phyloP scores from a whole-genome alignment of 2,888 invertebrate genomes.

The Branchinecta sandiegonensis region DNA sequence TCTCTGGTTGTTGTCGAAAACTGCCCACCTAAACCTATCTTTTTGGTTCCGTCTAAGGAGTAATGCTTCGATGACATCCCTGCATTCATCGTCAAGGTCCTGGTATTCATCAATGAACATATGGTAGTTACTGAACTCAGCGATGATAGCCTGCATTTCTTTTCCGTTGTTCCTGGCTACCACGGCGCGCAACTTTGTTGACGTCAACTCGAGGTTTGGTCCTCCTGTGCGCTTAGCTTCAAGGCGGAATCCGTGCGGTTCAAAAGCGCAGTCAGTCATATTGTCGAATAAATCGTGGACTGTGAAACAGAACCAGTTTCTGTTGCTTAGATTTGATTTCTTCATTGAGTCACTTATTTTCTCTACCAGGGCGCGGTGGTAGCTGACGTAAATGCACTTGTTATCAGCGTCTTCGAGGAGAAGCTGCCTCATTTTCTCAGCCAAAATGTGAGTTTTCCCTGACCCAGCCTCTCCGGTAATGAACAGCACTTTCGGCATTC shows the following conservation, averaged over 20 bases:
- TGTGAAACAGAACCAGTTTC: too few relatives aligned
- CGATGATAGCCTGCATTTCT: background rate
- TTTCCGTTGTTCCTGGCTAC: background rate
- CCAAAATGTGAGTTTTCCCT: background rate
- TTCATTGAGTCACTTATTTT: too few relatives aligned
- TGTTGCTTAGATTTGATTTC: too few relatives aligned
- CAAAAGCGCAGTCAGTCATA: too few relatives aligned
- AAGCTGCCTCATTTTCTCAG: conserved; percentile 1
- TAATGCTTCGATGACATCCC: background rate
- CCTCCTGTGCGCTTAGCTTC: too few relatives aligned
- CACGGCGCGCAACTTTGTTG: background rate
- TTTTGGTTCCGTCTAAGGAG: background rate
- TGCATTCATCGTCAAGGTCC: background rate
- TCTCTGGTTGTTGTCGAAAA: background rate
- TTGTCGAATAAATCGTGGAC: too few relatives aligned
- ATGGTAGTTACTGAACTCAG: background rate
- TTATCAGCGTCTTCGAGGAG: background rate
- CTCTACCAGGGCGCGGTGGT: background rate
- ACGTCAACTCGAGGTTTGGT: too few relatives aligned
- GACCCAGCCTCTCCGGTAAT: background rate
- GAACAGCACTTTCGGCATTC: background rate
- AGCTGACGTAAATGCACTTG: conserved; percentile 2
- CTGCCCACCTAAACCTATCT: background rate
- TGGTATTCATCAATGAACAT: background rate
- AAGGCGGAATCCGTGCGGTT: too few relatives aligned